A percentile compares a stretch with the other conserved stretches of the same genome.
These are phyloP conservation scores for Diadema setosum DNA, from an alignment of 35 echinoderm and acorn worm genomes.

Conservation along the genomic window DNA sequence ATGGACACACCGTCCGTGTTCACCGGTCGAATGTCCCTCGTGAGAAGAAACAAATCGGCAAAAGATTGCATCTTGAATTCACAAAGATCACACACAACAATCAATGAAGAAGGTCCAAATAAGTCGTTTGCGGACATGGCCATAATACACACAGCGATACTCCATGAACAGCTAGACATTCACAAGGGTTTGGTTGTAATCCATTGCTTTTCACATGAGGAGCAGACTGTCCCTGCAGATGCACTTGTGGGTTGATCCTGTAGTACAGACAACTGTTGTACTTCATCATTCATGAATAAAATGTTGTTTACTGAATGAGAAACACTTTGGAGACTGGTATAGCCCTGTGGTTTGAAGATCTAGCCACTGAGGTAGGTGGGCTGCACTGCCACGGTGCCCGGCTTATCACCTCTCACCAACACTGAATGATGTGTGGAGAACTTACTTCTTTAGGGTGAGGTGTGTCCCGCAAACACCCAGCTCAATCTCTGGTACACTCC, in stretches of 20 bases:
- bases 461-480: neutral
- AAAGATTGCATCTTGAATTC: conserved; percentile 88
- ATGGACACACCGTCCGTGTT: conserved; percentile 84
- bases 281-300: conserved; percentile 2
- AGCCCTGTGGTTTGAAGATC: no score
- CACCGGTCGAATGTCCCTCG: conserved; percentile 90
- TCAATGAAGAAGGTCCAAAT: conserved; percentile 80
- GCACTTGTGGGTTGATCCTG: neutral
- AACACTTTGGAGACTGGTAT: neutral
- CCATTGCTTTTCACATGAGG: neutral
- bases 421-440: neutral
- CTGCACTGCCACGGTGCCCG: neutral
- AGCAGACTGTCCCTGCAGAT: neutral
- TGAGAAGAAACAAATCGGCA: conserved; percentile 84
- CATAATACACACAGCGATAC: conserved; percentile 47
- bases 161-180: conserved; percentile 29
- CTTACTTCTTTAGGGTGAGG: neutral
- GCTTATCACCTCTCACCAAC: neutral
- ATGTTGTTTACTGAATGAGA: neutral
- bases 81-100: conserved; percentile 85
- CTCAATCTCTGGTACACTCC: neutral
- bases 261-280: neutral
- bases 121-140: conserved; percentile 75
- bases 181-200: neutral
- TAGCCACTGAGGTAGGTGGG: neutral